These are phyloP conservation scores for Siniperca obscura DNA, from an alignment of 2,797 vertebrate species.

Conservation along the genomic window DNA sequence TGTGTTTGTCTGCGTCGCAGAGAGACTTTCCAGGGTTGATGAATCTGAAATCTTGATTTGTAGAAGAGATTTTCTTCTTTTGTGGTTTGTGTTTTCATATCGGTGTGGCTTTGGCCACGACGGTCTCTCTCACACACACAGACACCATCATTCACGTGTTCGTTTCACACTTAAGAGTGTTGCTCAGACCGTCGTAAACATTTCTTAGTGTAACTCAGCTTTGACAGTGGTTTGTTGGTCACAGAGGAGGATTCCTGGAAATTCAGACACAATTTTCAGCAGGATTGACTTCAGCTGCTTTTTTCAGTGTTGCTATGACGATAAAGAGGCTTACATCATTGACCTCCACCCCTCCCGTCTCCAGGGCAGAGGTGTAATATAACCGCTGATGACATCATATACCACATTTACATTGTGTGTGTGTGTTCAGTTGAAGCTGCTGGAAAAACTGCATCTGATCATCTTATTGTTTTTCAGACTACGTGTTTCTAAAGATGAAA, in stretches of 20 bases:
- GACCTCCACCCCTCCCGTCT: conserved; percentile 50
- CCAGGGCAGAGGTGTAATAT: conserved; percentile 49
- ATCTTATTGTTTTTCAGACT: no score
- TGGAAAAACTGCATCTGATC: background rate
- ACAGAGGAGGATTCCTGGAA: conserved; percentile 24
- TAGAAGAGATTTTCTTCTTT: background rate
- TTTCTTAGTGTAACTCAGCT: background rate
- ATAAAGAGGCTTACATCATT: conserved; percentile 59
- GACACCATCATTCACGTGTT: background rate
- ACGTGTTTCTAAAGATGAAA: no score
- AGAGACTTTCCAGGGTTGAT: background rate
- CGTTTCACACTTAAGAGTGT: no score
- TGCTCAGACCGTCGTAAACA: no score
- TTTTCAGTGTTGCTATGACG: conserved; percentile 45
- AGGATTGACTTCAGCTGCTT: conserved; percentile 1
- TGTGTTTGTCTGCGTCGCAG: no score
- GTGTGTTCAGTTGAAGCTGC: conserved; percentile 9
- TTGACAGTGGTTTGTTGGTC: background rate
- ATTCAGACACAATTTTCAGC: background rate
- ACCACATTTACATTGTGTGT: conserved; percentile 5
- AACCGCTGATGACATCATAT: conserved; percentile 52
- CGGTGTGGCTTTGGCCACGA: background rate
- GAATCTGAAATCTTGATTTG: background rate
- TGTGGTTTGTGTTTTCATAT: no score
- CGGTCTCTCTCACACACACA: no score